A percentile compares a stretch with the other conserved stretches of the same genome.
phyloP scores from a whole-genome alignment of 1,140 invertebrate species.

The Steinernema feltiae region DNA sequence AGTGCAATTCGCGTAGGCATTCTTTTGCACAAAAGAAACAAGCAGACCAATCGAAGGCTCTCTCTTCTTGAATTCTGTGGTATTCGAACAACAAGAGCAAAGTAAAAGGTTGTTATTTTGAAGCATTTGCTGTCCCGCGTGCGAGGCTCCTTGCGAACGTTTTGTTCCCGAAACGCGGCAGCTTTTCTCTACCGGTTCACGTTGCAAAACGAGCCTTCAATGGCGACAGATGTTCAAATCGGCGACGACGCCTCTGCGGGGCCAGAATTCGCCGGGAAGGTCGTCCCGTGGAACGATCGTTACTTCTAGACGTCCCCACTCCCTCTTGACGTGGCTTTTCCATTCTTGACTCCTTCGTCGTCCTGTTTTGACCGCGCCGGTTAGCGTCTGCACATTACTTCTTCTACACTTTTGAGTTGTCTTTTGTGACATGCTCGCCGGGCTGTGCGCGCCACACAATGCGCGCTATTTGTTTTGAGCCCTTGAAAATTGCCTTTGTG shows the following conservation, averaged over 20 bases:
- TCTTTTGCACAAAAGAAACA: too few species aligned
- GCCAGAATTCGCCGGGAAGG: not conserved
- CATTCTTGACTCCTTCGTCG: too few species aligned
- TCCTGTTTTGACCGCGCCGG: not conserved
- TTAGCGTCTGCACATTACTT: too few species aligned
- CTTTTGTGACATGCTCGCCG: constrained; percentile 4
- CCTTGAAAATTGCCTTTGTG: constrained; percentile 14
- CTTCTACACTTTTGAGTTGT: not conserved
- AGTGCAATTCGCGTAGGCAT: not conserved
- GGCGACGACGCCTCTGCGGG: not conserved
- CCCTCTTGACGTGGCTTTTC: not conserved
- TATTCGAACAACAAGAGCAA: too few species aligned
- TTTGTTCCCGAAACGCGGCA: too few species aligned
- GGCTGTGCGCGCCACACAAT: not conserved
- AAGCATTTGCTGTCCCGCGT: too few species aligned
- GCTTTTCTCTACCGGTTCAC: too few species aligned
- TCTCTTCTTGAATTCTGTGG: too few species aligned
- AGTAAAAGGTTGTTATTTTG: too few species aligned
- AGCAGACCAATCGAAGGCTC: too few species aligned
- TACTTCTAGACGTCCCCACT: not conserved
- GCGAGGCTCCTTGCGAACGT: too few species aligned
- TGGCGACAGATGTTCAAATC: constrained; percentile 8
- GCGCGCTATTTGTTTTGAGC: constrained; percentile 12
- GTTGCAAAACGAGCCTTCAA: not conserved
- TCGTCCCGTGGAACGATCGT: not conserved